A percentile compares a stretch with the other conserved stretches of the same genome.
These are phyloP conservation scores for Geophilus truncorum DNA, from an alignment of 2,888 invertebrate species.

Conservation along the genomic window DNA sequence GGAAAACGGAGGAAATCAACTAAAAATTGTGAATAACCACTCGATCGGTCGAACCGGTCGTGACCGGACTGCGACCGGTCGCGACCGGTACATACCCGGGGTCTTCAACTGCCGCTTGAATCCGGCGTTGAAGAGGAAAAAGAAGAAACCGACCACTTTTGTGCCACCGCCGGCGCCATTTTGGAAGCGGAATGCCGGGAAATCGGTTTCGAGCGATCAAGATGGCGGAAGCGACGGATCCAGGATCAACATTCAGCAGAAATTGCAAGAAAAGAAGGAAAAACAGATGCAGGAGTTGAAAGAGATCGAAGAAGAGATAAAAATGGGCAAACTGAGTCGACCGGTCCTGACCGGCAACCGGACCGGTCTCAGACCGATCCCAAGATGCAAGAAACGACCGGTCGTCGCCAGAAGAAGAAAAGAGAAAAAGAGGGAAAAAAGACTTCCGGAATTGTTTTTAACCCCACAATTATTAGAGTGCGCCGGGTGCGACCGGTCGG, in stretches of 20 bases:
- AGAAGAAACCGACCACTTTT: constrained; percentile 84
- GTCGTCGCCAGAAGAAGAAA: constrained; percentile 46
- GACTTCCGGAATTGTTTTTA: constrained; percentile 70
- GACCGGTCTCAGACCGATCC: constrained; percentile 54
- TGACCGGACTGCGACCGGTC: too few species aligned
- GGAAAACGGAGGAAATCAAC: too few species aligned
- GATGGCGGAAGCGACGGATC: constrained; percentile 69
- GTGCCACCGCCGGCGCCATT: constrained; percentile 60
- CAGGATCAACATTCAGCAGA: constrained; percentile 77
- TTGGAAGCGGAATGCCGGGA: constrained; percentile 44
- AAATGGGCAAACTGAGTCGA: constrained; percentile 63
- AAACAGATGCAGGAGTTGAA: constrained; percentile 77
- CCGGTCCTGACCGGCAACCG: constrained; percentile 44
- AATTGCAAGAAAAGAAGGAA: constrained; percentile 79
- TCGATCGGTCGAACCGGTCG: too few species aligned
- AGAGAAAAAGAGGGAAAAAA: too few species aligned
- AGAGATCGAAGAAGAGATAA: constrained; percentile 79
- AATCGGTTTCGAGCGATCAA: constrained; percentile 62
- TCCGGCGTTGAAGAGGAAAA: constrained; percentile 68
- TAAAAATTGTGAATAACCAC: too few species aligned
- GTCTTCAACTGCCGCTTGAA: constrained; percentile 88
- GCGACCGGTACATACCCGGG: constrained; percentile 55
- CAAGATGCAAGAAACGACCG: constrained; percentile 63
- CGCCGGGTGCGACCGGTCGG: too few species aligned
- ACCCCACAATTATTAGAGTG: too few species aligned